These are phyloP conservation scores for Drosophila leonis DNA, from an alignment of 2,888 invertebrate species.

Conservation along the genomic window DNA sequence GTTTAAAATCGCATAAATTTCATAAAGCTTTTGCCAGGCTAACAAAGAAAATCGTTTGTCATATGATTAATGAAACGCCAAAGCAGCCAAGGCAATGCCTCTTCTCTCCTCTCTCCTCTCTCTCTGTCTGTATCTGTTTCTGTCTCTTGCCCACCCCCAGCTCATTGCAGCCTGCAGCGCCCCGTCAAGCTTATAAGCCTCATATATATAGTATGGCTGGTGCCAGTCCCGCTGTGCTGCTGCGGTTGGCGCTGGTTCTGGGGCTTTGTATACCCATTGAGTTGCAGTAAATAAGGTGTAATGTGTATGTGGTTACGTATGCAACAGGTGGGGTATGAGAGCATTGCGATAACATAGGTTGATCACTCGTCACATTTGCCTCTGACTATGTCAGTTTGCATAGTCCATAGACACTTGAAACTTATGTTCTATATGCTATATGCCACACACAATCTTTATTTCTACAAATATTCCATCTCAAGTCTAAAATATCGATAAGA, in stretches of 20 bases:
- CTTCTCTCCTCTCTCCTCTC: not conserved
- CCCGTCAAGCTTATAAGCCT: slow-evolving; percentile 9
- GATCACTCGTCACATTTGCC: too few species aligned
- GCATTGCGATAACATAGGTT: not conserved
- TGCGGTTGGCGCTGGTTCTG: not conserved
- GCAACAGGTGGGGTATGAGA: not conserved
- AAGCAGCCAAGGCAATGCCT: not conserved
- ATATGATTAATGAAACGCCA: slow-evolving; percentile 73
- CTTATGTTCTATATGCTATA: too few species aligned
- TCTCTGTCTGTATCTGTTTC: not conserved
- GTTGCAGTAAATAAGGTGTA: not conserved
- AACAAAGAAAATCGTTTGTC: slow-evolving; percentile 78
- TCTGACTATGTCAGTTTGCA: not conserved
- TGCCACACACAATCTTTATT: too few species aligned
- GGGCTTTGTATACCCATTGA: slow-evolving; percentile 2
- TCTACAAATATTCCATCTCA: not conserved
- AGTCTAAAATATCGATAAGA: not conserved
- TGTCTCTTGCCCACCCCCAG: not conserved
- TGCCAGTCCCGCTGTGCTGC: slow-evolving; percentile 24
- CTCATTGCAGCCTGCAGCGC: not conserved
- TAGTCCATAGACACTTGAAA: not conserved
- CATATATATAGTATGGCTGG: slow-evolving; percentile 6
- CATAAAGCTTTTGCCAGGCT: slow-evolving; percentile 42
- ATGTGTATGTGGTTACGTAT: not conserved
- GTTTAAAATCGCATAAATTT: slow-evolving; percentile 71